phyloP scores from a whole-genome alignment of 1,140 invertebrate genomes.

The Sinonovacula constricta region DNA sequence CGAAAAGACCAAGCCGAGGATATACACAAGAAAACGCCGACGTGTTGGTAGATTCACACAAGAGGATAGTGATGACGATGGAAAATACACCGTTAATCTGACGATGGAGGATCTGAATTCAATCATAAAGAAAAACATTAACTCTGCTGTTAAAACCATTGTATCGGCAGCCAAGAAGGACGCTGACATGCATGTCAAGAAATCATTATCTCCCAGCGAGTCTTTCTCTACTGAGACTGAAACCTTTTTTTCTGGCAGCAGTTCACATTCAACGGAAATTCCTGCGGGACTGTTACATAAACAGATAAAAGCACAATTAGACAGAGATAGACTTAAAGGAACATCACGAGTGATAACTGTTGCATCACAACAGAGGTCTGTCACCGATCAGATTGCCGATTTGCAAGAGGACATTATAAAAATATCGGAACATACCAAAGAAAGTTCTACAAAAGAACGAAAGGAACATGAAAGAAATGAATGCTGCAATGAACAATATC shows the following conservation, averaged over 20 bases:
- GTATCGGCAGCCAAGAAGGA: neutral
- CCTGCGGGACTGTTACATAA: constrained; percentile 26
- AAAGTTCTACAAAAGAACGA: neutral
- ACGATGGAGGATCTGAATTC: constrained; percentile 39
- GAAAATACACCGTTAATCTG: constrained; percentile 13
- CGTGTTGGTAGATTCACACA: neutral
- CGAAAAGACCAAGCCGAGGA: constrained; percentile 17
- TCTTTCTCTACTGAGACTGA: constrained; percentile 46
- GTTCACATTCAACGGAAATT: constrained; percentile 38
- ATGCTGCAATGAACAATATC: too few relatives aligned
- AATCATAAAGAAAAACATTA: constrained; percentile 39
- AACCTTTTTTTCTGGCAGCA: constrained; percentile 36
- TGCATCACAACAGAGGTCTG: too few relatives aligned
- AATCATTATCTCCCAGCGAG: constrained; percentile 1
- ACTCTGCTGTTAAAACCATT: constrained; percentile 36
- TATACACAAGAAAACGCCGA: constrained; percentile 11
- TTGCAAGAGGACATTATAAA: constrained; percentile 13
- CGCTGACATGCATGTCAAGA: neutral
- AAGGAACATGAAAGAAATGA: too few relatives aligned
- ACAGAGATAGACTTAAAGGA: constrained; percentile 32
- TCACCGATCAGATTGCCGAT: constrained; percentile 12
- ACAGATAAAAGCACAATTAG: constrained; percentile 43
- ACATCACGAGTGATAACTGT: too few relatives aligned
- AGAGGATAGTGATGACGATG: constrained; percentile 25
- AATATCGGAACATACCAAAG: neutral